Percentiles rank a stretch among this genome's conserved stretches.
phyloP scores from a whole-genome alignment of 2,113 vertebrate species.

The Melanerpes aurifrons region DNA sequence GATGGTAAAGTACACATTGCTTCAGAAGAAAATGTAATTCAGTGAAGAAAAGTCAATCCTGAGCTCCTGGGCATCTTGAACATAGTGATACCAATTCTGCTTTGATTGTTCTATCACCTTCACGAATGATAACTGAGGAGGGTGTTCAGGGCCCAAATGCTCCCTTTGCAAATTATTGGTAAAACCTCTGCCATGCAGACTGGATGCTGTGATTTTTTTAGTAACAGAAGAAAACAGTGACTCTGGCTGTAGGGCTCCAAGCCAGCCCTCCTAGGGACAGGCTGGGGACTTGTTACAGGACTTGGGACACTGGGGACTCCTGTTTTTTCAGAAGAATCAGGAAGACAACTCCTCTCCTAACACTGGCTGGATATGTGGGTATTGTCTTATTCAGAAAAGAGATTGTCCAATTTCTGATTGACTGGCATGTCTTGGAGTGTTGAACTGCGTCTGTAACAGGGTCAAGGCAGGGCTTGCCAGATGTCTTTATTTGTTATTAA shows the following conservation, averaged over 20 bases:
- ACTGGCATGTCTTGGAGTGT: fast-evolving
- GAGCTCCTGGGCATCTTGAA: neutral
- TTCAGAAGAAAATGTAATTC: neutral
- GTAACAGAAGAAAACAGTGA: neutral
- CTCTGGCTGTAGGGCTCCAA: neutral
- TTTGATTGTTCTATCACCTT: neutral
- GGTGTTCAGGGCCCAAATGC: neutral
- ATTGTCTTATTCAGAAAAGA: neutral
- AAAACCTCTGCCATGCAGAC: neutral
- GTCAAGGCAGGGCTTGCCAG: neutral
- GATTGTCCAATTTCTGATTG: neutral
- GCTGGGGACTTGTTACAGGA: neutral
- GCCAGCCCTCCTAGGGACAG: too few species aligned
- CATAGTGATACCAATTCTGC: neutral
- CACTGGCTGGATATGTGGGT: neutral
- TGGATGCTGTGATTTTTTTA: neutral
- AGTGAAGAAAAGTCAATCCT: neutral
- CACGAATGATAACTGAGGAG: neutral
- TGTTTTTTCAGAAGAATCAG: neutral
- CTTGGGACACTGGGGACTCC: neutral
- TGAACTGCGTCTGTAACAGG: neutral
- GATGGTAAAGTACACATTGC: neutral
- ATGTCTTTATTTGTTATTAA: neutral
- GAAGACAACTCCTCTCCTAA: neutral
- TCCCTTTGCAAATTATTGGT: neutral